Conservation (phyloP, 2,113 vertebrate genomes). For the Ochotona princeps region DNA sequence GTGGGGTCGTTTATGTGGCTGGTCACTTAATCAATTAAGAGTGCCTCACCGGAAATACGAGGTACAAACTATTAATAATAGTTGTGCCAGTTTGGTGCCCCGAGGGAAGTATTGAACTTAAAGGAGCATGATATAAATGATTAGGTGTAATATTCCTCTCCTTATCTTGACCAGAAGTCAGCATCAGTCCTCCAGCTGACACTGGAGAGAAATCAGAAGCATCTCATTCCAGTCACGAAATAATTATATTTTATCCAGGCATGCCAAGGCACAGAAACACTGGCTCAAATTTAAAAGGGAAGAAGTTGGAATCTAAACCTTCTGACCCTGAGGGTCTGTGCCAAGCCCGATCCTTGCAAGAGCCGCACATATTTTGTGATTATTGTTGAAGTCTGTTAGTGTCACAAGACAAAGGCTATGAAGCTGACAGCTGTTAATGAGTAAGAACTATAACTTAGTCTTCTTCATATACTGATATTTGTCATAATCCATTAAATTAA, state of each 20-base stretch:
- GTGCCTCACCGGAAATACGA: background rate
- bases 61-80: background rate
- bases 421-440: background rate
- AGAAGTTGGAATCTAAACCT: background rate
- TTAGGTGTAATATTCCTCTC: background rate
- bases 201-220: background rate
- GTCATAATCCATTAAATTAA: background rate
- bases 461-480: background rate
- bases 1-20: background rate
- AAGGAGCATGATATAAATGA: background rate
- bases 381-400: background rate
- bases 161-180: background rate
- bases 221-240: background rate
- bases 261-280: background rate
- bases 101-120: background rate
- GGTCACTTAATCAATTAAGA: background rate
- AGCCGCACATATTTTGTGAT: background rate
- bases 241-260: background rate
- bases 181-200: background rate
- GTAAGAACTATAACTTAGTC: background rate
- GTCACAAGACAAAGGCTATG: background rate
- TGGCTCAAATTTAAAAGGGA: background rate
- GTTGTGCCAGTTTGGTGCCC: background rate
- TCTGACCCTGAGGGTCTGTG: background rate
- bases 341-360: background rate